Base-by-base conservation (phyloP, 2,797 vertebrate genomes). In the Lophura swinhoii region DNA sequence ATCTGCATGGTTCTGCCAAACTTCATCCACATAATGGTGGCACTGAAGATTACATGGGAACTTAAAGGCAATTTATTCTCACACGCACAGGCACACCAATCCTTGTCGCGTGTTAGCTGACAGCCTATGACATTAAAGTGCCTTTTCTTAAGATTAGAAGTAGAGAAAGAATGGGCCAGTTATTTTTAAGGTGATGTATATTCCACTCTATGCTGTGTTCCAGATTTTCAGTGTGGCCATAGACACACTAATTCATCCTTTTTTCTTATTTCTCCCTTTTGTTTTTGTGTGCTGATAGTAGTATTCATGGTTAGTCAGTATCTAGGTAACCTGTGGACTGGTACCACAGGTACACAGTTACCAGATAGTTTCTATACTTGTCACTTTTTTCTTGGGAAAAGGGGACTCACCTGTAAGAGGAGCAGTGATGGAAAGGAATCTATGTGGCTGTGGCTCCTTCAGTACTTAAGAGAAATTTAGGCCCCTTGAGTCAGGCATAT, bases 61-160 rank as follows among this genome's bases (percentile, higher is more conserved):
- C 59, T 72, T 69, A n/a, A 66, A 12, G 23, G 28, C 9, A 41
- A 13, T 37, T 87, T 72, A 33, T 72, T 72, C 44, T 91, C 14
- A 31, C 8, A 5, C 1, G 17, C 5, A 16, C 0, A 1, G 10
- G 4, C 48, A 67, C 14, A 43, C 13, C 0, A 2, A 20, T 7
- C 4, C 28, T 39, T 22, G 35, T 39, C 48, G 6, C 8, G 3
- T 1, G 2, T 58, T 33, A 58, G 12, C 24, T 37, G 60, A n/a
- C 4, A n/a, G 3, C 20, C 4, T 6, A 5, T 55, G n/a, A 31
- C 2, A 12, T 48, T 59, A 6, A 53, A 64, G 8, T 46, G 41
- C 5, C 63, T 85, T 68, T 77, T 4, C 24, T 71, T 58, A 53
- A 49, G 41, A 17, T 17, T 67, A 6, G 31, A 68, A 7, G 11